phyloP scores from a whole-genome alignment of 2,113 vertebrate species.

The Cavia porcellus region DNA sequence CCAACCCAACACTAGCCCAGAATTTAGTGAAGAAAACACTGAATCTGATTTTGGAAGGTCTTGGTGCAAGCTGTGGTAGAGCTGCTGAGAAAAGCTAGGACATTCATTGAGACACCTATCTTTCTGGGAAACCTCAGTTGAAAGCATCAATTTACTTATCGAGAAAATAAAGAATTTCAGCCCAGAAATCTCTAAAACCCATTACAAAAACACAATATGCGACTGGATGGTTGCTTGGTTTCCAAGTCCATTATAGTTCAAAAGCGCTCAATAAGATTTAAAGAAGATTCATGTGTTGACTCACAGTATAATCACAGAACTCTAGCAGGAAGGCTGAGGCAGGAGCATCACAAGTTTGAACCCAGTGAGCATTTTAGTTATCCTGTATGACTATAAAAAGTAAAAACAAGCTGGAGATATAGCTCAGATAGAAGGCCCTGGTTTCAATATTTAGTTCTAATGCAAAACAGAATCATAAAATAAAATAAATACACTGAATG shows the following conservation, averaged over 20 bases:
- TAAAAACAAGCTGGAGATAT: background rate
- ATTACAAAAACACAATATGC: background rate
- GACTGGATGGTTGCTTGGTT: background rate
- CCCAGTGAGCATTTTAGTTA: background rate
- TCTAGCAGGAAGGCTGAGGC: background rate
- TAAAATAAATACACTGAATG: background rate
- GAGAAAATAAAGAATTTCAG: constrained; percentile 41
- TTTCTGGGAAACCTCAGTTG: background rate
- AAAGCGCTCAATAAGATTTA: background rate
- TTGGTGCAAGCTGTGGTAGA: background rate
- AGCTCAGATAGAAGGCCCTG: background rate
- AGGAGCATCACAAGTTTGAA: background rate
- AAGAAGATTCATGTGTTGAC: background rate
- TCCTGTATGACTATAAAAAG: background rate
- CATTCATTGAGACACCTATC: background rate
- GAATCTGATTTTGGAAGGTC: background rate
- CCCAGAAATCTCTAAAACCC: background rate
- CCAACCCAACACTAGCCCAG: background rate
- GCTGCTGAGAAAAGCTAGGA: background rate
- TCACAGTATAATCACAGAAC: background rate
- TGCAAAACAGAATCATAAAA: background rate
- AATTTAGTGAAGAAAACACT: background rate
- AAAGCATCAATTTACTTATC: constrained; percentile 58
- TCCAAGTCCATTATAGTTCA: background rate
- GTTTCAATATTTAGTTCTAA: background rate